Evolutionary conservation across 1,140 invertebrate species (phyloP), one percentile per base, ranked within the genome.

Genomic region (Contarinia nasturtii): DNA sequence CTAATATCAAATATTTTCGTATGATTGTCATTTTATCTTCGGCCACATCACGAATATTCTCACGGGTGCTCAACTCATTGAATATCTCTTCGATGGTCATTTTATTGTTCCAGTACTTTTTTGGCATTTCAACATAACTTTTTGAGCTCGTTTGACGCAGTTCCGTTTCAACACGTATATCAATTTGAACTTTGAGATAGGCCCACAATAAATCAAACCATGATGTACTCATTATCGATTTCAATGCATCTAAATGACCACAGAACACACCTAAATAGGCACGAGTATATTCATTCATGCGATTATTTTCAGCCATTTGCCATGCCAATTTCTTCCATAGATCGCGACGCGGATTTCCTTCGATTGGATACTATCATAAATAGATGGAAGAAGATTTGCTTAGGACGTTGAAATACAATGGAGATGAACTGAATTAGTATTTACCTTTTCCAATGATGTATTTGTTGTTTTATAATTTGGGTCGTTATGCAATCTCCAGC

Each of bases 151-250:
- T 54, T 57, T 69, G 51, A 53, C 69, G 52, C 52, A 73, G 58
- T 68, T 71, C 60, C 60, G 68, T 71, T 66, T 95, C 91, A 1
- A 94, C 86, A 50, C 77, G 70, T 14, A 82, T 75, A 61, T 95
- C 90, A 48, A 94, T 76, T 52, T 87, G 73, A 0, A 78, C 73
- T 55, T 79, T 81, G 50, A 89, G 71, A 59, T 90, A 80, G 10
- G 86, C 85, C 91, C 91, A 96, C 11, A 95, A 63, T 47, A 82
- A 69, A 66, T 97, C 92, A 58, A 87, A 79, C 90, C 90, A 95
- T 14, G 75, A 78, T 10, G 69, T 67, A 46, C 64, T 61, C 50
- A 86, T 83, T 1, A 82, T 73, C 7, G 79, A 68, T 10, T 92
- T 59, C 8, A 92, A 57, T 12, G 80, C 74, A 17, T 75, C 66